These are phyloP conservation scores for Propithecus deckenii DNA, from an alignment of 2,797 vertebrate genomes.

Conservation along the genomic window DNA sequence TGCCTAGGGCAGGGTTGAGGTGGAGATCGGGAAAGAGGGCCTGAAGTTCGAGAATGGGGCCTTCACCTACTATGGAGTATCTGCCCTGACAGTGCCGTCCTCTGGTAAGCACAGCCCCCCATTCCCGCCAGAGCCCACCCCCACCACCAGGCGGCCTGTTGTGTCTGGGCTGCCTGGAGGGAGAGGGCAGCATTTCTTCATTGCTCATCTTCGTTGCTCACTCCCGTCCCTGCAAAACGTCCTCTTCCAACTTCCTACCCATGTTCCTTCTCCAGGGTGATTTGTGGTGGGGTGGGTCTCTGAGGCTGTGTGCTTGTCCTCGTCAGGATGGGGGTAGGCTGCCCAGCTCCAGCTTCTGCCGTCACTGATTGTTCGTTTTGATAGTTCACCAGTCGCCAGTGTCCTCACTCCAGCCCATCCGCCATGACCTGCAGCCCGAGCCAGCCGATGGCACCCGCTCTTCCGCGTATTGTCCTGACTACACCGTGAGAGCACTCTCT, in stretches of 20 bases:
- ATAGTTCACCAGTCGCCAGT: slow-evolving; percentile 92
- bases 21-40: slow-evolving; percentile 95
- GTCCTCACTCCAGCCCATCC: slow-evolving; percentile 85
- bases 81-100: slow-evolving; percentile 90
- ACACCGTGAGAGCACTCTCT: slow-evolving; percentile 94
- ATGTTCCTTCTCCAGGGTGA: fast-evolving
- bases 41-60: slow-evolving; percentile 96
- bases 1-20: slow-evolving; percentile 93
- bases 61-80: slow-evolving; percentile 94
- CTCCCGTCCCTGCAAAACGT: not conserved
- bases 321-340: not conserved
- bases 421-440: slow-evolving; percentile 88
- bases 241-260: not conserved
- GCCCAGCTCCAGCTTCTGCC: not conserved
- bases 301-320: no score
- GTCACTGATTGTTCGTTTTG: not conserved
- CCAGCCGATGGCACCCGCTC: slow-evolving; percentile 85
- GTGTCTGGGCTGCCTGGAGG: fast-evolving
- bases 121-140: not conserved
- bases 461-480: slow-evolving; percentile 93
- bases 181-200: not conserved
- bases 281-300: not conserved
- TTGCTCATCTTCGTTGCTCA: not conserved
- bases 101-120: slow-evolving; percentile 84
- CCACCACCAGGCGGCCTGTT: no score